Evolutionary conservation across 30 jellyfish, hydroid and myxozoan species (phyloP).

Genomic region (Hydra vulgaris): DNA sequence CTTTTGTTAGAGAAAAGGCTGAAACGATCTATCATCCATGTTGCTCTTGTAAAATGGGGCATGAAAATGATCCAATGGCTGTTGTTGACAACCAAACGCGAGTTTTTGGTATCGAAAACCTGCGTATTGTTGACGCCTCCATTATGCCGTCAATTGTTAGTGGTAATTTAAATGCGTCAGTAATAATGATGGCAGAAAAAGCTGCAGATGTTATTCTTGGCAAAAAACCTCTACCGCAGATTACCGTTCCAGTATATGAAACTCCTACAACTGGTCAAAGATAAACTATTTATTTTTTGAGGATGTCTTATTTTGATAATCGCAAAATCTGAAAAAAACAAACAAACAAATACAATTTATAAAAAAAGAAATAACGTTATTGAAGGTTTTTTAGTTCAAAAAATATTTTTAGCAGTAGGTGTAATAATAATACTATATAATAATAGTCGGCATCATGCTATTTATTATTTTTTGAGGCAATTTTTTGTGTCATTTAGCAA

Average conservation of each 20-base stretch:
- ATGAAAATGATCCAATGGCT: conserved; percentile 59
- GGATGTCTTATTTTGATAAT: too few relatives aligned
- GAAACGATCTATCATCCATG: conserved; percentile 92
- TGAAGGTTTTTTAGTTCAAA: too few relatives aligned
- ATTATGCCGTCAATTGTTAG: conserved; percentile 78
- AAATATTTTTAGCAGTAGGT: too few relatives aligned
- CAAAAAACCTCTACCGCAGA: conserved; percentile 42
- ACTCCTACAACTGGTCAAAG: too few relatives aligned
- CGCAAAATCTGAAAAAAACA: too few relatives aligned
- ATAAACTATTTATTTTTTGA: too few relatives aligned
- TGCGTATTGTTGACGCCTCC: conserved; percentile 89
- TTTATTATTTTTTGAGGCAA: too few relatives aligned
- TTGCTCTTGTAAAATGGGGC: conserved; percentile 94
- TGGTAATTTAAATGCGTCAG: conserved; percentile 82
- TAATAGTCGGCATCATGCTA: too few relatives aligned
- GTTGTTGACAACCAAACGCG: conserved; percentile 65
- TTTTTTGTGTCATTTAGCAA: too few relatives aligned
- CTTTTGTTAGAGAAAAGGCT: conserved; percentile 57
- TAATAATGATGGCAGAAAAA: conserved; percentile 84
- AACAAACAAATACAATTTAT: too few relatives aligned
- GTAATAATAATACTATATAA: too few relatives aligned
- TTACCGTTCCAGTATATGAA: conserved; percentile 67
- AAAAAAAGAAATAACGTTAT: too few relatives aligned
- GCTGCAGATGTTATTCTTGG: conserved; percentile 74
- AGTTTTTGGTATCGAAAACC: conserved; percentile 67